These are phyloP conservation scores for Germaria angustata DNA, from an alignment of 2,888 invertebrate genomes.

Conservation along the genomic window DNA sequence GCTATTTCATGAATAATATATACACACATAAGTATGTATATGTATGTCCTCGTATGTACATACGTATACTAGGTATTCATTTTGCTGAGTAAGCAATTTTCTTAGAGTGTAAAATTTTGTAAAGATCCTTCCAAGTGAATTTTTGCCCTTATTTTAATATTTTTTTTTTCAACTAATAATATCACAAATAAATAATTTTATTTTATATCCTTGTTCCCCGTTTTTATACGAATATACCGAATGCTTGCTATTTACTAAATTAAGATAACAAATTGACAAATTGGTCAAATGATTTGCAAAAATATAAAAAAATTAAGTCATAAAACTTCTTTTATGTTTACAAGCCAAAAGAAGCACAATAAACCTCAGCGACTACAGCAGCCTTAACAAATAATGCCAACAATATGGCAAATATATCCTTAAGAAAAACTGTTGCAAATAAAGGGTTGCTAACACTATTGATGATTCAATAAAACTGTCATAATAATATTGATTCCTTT, in stretches of 20 bases:
- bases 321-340: conserved; percentile 40
- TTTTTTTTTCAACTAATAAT: background rate
- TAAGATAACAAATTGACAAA: conserved; percentile 75
- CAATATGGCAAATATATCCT: conserved; percentile 34
- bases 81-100: background rate
- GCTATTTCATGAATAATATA: too few species aligned
- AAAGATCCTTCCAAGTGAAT: too few species aligned
- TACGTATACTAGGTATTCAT: too few species aligned
- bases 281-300: conserved; percentile 79
- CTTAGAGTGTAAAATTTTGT: background rate
- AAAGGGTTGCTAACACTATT: conserved; percentile 54
- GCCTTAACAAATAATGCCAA: conserved; percentile 1
- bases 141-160: background rate
- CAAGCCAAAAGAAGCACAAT: conserved; percentile 27
- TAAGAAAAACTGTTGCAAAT: background rate
- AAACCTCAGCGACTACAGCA: conserved; percentile 30
- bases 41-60: too few species aligned
- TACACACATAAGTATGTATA: too few species aligned
- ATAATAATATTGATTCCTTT: conserved; percentile 57
- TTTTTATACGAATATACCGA: background rate
- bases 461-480: conserved; percentile 57
- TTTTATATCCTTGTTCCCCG: background rate
- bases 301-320: conserved; percentile 68
- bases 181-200: conserved; percentile 11
- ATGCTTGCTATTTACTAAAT: conserved; percentile 67